Evolutionary conservation across 2,888 invertebrate species (phyloP).

Genomic region (Philopedon plagiatum): DNA sequence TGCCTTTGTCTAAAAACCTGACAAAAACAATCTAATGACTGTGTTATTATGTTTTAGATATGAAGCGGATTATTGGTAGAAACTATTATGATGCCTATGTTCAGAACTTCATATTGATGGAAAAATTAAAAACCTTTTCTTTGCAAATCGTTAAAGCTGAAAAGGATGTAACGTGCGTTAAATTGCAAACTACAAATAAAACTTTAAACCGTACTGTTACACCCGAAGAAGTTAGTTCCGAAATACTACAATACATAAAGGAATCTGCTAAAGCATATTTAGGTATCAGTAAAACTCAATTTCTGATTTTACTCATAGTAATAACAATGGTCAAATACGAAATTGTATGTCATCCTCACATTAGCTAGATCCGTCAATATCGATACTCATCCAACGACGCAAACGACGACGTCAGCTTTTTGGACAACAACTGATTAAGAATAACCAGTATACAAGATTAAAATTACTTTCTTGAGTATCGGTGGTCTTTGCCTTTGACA

Average conservation of each 20-base stretch:
- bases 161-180: slow-evolving; percentile 41
- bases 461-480: too few species aligned
- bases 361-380: too few species aligned
- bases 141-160: slow-evolving; percentile 51
- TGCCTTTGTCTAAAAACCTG: too few species aligned
- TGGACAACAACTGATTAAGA: too few species aligned
- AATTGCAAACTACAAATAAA: slow-evolving; percentile 25
- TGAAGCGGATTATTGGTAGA: slow-evolving; percentile 57
- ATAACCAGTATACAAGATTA: too few species aligned
- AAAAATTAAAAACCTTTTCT: slow-evolving; percentile 15
- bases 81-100: slow-evolving; percentile 53
- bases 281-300: neutral
- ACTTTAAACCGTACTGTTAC: slow-evolving; percentile 39
- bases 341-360: too few species aligned
- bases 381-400: too few species aligned
- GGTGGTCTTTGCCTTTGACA: too few species aligned
- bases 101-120: slow-evolving; percentile 41
- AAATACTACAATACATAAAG: slow-evolving; percentile 48
- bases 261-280: slow-evolving; percentile 32
- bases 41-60: slow-evolving; percentile 56
- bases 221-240: slow-evolving; percentile 49
- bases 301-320: too few species aligned
- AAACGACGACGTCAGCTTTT: too few species aligned
- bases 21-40: too few species aligned
- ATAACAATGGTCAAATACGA: too few species aligned